Evolutionary conservation across 2,113 vertebrate species (phyloP).

Genomic region (Pardalotus punctatus): DNA sequence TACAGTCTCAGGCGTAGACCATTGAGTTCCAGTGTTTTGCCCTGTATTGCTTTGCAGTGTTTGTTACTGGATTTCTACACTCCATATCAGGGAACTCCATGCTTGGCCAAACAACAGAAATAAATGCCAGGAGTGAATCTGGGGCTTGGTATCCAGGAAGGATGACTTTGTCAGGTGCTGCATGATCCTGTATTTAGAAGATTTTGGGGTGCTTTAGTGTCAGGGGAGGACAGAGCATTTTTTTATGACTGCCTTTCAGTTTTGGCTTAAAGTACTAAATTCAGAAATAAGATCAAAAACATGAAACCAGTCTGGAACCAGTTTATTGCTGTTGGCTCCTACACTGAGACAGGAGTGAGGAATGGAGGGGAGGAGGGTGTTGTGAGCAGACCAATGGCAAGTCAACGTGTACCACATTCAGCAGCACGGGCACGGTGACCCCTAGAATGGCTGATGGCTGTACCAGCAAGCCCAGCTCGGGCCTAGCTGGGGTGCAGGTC

Average conservation of each 20-base stretch:
- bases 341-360: fast-evolving
- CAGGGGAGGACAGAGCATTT: not conserved
- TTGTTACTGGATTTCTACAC: not conserved
- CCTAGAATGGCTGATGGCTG: no score
- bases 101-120: not conserved
- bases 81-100: fast-evolving
- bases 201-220: not conserved
- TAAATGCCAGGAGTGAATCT: not conserved
- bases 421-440: fast-evolving
- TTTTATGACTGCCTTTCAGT: not conserved
- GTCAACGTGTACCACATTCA: fast-evolving
- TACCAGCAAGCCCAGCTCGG: fast-evolving
- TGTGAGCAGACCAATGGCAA: fast-evolving
- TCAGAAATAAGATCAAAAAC: not conserved
- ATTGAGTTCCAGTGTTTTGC: not conserved
- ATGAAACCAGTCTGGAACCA: not conserved
- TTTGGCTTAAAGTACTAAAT: not conserved
- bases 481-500: no score
- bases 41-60: not conserved
- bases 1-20: not conserved
- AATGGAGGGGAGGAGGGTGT: not conserved
- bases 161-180: not conserved
- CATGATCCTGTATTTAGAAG: not conserved
- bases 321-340: not conserved
- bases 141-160: not conserved